Base-by-base conservation (phyloP, 2,888 invertebrate genomes). In the Vanessa cardui region DNA sequence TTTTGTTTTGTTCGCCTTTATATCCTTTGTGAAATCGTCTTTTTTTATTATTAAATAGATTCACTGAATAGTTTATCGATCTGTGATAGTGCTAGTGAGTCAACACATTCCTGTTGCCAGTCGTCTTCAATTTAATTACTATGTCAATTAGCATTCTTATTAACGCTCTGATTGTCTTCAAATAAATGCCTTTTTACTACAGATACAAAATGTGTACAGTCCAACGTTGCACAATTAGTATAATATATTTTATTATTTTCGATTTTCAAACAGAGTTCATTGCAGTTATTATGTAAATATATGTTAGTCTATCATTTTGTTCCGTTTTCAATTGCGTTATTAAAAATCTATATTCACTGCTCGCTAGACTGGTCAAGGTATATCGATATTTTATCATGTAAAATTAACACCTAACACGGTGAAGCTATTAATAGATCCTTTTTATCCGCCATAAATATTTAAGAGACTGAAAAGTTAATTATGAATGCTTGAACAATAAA, bases 81-180 rank as follows among this genome's bases (percentile, higher is more conserved):
- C 44, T 58, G 18, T 62, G 58, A 63, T 66, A 66, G 54, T 61
- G 33, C 21, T 67, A 50, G 49, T 63, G 56, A 68, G 56, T 73
- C 69, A 63, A 33, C 64, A 47, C 58, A 58, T 69, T 58, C 62
- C 56, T 71, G 71, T 64, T 16, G 50, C 50, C 44, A 31, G 67
- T 69, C 76, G 77, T 76, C 72, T 47, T 71, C 74, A 79, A 78
- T 79, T 74, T 73, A 70, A 64, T 73, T 64, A 70, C 69, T 72
- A 69, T 62, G 76, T 75, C 77, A 78, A 83, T 85, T 83, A 83
- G 80, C 80, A 85, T 83, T 85, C 76, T 77, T 76, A 73, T 79
- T 77, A 78, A 75, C 76, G 78, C 77, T 76, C 78, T 75, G 68
- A 79, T 80, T 80, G 75, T 73, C 70, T 75, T 72, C 66, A 62